Evolutionary conservation across 2,797 vertebrate species (phyloP).

Genomic region (Semaprochilodus insignis): DNA sequence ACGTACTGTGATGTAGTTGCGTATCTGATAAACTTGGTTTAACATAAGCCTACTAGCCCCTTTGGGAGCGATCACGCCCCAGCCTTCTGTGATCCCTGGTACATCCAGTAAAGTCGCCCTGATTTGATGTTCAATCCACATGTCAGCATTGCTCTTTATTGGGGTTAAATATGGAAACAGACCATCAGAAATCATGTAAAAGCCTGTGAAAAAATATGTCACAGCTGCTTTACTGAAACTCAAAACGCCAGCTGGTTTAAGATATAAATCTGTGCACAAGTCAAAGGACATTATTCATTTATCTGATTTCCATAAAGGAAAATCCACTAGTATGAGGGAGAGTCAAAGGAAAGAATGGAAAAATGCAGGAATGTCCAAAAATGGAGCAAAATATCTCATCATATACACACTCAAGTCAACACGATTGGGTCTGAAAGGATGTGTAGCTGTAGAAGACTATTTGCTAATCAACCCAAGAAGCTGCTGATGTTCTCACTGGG

Average conservation of each 20-base stretch:
- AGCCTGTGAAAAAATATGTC: neutral
- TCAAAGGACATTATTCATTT: too few species aligned
- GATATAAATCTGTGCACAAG: neutral
- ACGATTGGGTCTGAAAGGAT: too few species aligned
- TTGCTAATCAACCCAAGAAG: too few species aligned
- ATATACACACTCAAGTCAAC: too few species aligned
- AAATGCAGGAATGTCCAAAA: too few species aligned
- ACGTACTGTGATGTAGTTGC: neutral
- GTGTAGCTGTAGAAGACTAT: too few species aligned
- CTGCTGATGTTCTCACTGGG: too few species aligned
- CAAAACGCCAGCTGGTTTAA: neutral
- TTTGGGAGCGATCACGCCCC: neutral
- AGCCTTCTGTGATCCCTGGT: neutral
- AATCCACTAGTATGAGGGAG: too few species aligned
- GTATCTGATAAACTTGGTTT: neutral
- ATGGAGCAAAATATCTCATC: too few species aligned
- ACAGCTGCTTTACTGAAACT: neutral
- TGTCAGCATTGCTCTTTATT: constrained; percentile 9
- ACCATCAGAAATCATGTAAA: neutral
- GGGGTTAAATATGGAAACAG: neutral
- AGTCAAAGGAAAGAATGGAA: too few species aligned
- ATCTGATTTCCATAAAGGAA: too few species aligned
- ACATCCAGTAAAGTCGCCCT: neutral
- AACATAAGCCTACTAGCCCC: neutral
- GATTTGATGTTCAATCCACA: neutral